phyloP scores from a whole-genome alignment of 2,888 invertebrate genomes.

The Aleiodes alternator region DNA sequence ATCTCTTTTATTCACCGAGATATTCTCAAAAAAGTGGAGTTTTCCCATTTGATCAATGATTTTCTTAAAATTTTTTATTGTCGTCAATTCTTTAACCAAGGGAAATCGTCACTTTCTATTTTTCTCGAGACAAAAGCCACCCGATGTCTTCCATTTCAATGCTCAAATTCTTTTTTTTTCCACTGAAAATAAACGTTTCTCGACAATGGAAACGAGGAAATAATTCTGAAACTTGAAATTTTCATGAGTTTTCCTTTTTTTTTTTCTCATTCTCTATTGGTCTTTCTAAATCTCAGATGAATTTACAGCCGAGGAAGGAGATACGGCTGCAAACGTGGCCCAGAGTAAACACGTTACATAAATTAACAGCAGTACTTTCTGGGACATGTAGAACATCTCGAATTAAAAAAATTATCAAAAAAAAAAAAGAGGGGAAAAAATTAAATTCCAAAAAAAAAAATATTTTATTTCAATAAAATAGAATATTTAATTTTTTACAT shows the following conservation, averaged over 20 bases:
- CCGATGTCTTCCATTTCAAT: too few relatives aligned
- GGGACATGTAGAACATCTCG: neutral
- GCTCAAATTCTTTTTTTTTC: too few relatives aligned
- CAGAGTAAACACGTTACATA: conserved; percentile 59
- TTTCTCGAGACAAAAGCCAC: too few relatives aligned
- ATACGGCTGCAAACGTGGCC: conserved; percentile 54
- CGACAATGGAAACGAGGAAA: too few relatives aligned
- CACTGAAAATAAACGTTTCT: too few relatives aligned
- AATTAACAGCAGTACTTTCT: conserved; percentile 39
- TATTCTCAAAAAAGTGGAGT: too few relatives aligned
- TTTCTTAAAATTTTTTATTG: too few relatives aligned
- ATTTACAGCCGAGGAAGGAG: conserved; percentile 59
- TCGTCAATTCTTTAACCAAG: too few relatives aligned
- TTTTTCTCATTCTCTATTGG: conserved; percentile 35
- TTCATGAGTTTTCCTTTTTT: neutral
- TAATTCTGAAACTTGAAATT: too few relatives aligned
- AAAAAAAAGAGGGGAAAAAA: neutral
- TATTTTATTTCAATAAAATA: neutral
- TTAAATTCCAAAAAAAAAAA: neutral
- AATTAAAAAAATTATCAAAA: conserved; percentile 1
- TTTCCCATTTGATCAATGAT: too few relatives aligned
- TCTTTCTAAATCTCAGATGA: conserved; percentile 58
- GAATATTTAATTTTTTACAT: neutral
- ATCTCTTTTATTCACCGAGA: too few relatives aligned
- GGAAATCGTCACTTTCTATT: too few relatives aligned